phyloP scores from a whole-genome alignment of 2,888 invertebrate genomes.

The Mesoligia furuncula region DNA sequence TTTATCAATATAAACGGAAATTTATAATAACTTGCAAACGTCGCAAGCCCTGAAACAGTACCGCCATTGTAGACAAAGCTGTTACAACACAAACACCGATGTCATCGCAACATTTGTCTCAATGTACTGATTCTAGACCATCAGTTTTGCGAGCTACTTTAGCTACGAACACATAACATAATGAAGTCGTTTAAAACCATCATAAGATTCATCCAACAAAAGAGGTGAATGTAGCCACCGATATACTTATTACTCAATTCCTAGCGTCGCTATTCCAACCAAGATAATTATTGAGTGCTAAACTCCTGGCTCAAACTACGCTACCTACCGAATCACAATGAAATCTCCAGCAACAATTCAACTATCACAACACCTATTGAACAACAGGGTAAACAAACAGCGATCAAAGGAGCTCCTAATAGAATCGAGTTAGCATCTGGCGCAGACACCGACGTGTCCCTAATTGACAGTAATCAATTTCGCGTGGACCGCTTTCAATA shows the following conservation, averaged over 20 bases:
- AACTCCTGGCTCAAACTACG: slow-evolving; percentile 10
- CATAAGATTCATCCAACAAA: background rate
- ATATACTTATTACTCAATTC: background rate
- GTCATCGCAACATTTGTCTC: background rate
- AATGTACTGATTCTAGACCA: background rate
- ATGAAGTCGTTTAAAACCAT: no score
- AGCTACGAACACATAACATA: background rate
- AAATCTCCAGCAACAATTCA: slow-evolving; percentile 28
- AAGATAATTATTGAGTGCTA: slow-evolving; percentile 7
- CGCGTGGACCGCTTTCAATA: slow-evolving; percentile 88
- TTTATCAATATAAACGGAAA: background rate
- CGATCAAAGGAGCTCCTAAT: slow-evolving; percentile 62
- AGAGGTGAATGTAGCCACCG: background rate
- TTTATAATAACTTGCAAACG: background rate
- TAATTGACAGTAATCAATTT: slow-evolving; percentile 91
- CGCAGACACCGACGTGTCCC: slow-evolving; percentile 80
- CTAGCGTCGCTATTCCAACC: background rate
- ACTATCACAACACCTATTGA: slow-evolving; percentile 56
- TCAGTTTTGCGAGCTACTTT: background rate
- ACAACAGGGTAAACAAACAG: slow-evolving; percentile 60
- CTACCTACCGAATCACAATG: slow-evolving; percentile 33
- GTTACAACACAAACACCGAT: background rate
- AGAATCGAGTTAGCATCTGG: slow-evolving; percentile 82
- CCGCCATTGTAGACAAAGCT: background rate
- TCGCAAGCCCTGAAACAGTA: background rate